phyloP scores from a whole-genome alignment of 2,888 invertebrate species.

The Zaprionus bogoriensis region DNA sequence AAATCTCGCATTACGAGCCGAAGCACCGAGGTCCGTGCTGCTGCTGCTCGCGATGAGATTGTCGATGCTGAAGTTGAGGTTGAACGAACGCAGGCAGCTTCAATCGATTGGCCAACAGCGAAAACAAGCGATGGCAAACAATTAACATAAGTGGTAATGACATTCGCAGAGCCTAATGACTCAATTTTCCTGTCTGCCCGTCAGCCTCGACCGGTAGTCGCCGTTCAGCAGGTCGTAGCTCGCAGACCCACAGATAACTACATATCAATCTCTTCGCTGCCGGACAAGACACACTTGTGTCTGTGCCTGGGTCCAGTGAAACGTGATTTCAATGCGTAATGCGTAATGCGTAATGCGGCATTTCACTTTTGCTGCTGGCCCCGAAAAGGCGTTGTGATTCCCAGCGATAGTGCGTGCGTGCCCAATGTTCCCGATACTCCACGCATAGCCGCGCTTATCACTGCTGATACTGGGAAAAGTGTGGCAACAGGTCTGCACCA shows the following conservation, averaged over 20 bases:
- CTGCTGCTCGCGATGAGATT: background rate
- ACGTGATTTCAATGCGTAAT: slow-evolving; percentile 1
- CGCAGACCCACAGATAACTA: background rate
- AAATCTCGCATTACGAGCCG: too few relatives aligned
- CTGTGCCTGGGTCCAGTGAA: background rate
- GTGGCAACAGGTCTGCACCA: slow-evolving; percentile 32
- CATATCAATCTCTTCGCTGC: background rate
- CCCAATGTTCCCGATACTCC: background rate
- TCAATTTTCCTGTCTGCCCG: slow-evolving; percentile 24
- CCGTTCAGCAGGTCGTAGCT: slow-evolving; percentile 11
- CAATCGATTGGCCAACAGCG: slow-evolving; percentile 17
- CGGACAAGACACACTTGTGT: too few relatives aligned
- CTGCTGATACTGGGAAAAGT: slow-evolving; percentile 11
- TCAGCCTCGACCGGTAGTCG: slow-evolving; percentile 17
- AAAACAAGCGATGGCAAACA: slow-evolving; percentile 18
- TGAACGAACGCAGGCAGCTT: slow-evolving; percentile 41
- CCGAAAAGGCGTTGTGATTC: background rate
- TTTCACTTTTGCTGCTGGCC: background rate
- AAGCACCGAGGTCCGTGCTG: too few relatives aligned
- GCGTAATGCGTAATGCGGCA: background rate
- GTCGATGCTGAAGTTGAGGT: slow-evolving; percentile 17
- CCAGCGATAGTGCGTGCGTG: background rate
- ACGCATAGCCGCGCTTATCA: slow-evolving; percentile 2
- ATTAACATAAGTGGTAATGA: slow-evolving; percentile 47
- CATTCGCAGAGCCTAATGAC: slow-evolving; percentile 44